These are phyloP conservation scores for Lagocephalus sceleratus DNA, from an alignment of 2,797 vertebrate genomes.

Conservation along the genomic window DNA sequence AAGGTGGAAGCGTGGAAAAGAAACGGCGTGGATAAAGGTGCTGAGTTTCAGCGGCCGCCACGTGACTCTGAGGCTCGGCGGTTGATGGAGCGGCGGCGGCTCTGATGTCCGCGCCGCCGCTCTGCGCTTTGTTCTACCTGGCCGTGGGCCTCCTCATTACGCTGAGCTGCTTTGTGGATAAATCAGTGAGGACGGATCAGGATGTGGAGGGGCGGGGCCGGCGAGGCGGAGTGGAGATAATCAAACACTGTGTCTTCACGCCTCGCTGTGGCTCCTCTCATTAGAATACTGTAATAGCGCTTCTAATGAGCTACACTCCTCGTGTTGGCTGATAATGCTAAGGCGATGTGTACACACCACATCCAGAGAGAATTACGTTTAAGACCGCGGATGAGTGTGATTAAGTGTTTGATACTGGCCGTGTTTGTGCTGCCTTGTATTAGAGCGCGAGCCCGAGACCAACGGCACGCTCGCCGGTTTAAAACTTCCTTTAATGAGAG, in stretches of 20 bases:
- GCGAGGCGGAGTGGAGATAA: slow-evolving; percentile 50
- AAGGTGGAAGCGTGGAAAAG: too few species aligned
- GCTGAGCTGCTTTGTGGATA: slow-evolving; percentile 16
- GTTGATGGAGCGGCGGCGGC: too few species aligned
- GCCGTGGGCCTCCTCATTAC: slow-evolving; percentile 34
- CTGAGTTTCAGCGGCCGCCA: too few species aligned
- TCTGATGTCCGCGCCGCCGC: slow-evolving; percentile 25
- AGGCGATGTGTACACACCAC: slow-evolving; percentile 32
- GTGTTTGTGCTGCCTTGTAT: slow-evolving; percentile 1
- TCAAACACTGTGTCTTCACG: slow-evolving; percentile 39
- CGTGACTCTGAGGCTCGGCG: too few species aligned
- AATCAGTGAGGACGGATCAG: slow-evolving; percentile 35
- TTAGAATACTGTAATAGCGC: slow-evolving; percentile 44
- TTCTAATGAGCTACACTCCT: slow-evolving; percentile 46
- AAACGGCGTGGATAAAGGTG: too few species aligned
- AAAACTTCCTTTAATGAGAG: slow-evolving; percentile 1
- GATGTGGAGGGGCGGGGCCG: slow-evolving; percentile 41
- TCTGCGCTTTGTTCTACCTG: slow-evolving; percentile 40
- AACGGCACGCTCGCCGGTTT: background rate
- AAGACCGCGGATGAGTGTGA: slow-evolving; percentile 30
- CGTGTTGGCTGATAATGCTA: slow-evolving; percentile 32
- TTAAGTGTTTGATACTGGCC: slow-evolving; percentile 27
- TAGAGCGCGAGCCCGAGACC: background rate
- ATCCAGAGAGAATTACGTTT: slow-evolving; percentile 23
- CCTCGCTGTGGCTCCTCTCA: slow-evolving; percentile 38